Evolutionary conservation across 2,888 invertebrate species (phyloP).

Genomic region (Platycnemis pennipes): DNA sequence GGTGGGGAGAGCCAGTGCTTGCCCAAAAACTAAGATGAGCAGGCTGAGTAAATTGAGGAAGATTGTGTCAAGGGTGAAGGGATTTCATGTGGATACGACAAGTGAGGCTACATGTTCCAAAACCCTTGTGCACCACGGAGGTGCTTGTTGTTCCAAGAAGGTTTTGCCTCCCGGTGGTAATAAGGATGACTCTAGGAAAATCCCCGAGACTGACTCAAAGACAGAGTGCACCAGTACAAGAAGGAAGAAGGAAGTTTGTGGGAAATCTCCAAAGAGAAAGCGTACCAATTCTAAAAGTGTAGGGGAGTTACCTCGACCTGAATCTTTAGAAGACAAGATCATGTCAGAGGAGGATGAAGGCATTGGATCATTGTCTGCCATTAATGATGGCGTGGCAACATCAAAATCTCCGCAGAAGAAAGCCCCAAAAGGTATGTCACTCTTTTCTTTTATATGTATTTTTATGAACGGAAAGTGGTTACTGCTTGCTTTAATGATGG

Average conservation of each 20-base stretch:
- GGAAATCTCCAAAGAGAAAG: neutral
- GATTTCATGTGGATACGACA: neutral
- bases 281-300: neutral
- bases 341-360: neutral
- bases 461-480: no score
- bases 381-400: neutral
- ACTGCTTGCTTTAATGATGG: no score
- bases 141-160: neutral
- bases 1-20: neutral
- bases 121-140: neutral
- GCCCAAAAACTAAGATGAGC: neutral
- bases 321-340: neutral
- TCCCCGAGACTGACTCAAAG: no score
- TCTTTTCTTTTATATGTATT: neutral
- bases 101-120: neutral
- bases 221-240: no score
- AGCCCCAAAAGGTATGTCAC: neutral
- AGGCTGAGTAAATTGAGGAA: neutral
- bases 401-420: neutral
- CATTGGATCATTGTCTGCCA: neutral
- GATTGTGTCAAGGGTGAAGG: neutral
- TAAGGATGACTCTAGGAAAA: neutral
- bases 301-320: no score
- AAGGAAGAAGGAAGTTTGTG: neutral
- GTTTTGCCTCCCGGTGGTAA: neutral